Percentiles rank a stretch among this genome's conserved stretches.
Conservation (phyloP, 2,888 invertebrate genomes). For the Drepana falcataria region DNA sequence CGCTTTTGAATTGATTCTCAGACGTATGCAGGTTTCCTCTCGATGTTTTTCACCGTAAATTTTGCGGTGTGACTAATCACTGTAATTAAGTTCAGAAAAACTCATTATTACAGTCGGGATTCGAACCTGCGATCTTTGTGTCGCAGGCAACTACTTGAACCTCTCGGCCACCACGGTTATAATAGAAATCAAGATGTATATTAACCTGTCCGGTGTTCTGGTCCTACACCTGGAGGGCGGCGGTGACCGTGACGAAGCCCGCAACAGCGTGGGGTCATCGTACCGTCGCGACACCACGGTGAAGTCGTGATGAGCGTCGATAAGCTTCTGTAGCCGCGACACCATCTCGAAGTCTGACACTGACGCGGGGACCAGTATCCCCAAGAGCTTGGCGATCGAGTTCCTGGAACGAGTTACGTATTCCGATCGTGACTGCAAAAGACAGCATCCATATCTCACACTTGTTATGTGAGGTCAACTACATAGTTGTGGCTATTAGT, state of each 20-base stretch:
- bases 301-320: slow-evolving; percentile 92
- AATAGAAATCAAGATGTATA: too few species aligned
- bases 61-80: too few species aligned
- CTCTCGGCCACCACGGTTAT: too few species aligned
- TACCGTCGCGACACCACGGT: slow-evolving; percentile 87
- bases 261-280: slow-evolving; percentile 64
- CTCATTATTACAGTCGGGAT: too few species aligned
- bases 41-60: too few species aligned
- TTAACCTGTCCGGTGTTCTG: slow-evolving; percentile 75
- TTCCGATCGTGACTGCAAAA: neutral
- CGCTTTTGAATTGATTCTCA: too few species aligned
- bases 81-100: too few species aligned
- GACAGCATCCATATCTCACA: neutral
- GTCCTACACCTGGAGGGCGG: slow-evolving; percentile 68
- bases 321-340: slow-evolving; percentile 88
- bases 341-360: slow-evolving; percentile 87
- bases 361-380: slow-evolving; percentile 81
- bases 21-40: too few species aligned
- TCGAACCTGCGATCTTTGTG: too few species aligned
- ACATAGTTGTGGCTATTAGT: neutral
- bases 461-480: neutral
- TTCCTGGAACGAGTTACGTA: slow-evolving; percentile 57
- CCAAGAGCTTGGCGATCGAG: slow-evolving; percentile 85
- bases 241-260: slow-evolving; percentile 68
- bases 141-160: too few species aligned